Evolutionary conservation across 2,797 vertebrate genomes (phyloP).

Genomic region (Borostomias antarcticus): DNA sequence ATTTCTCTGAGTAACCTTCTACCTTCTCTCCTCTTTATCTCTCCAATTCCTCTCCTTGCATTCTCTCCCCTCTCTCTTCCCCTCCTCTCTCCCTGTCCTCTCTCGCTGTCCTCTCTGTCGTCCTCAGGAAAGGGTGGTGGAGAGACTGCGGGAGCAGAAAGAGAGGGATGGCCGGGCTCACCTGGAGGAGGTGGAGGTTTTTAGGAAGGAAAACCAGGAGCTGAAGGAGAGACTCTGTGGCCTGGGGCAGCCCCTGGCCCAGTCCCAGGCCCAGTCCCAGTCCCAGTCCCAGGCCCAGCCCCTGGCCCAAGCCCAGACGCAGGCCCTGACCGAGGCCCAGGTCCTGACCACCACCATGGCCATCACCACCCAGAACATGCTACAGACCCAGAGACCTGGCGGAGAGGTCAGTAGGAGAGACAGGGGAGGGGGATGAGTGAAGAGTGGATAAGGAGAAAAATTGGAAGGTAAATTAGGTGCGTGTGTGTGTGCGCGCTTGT

Average conservation of each 20-base stretch:
- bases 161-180: conserved; percentile 89
- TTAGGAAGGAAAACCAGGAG: conserved; percentile 93
- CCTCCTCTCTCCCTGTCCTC: background rate
- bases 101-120: too few relatives aligned
- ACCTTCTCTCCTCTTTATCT: too few relatives aligned
- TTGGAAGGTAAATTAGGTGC: too few relatives aligned
- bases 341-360: background rate
- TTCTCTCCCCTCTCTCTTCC: background rate
- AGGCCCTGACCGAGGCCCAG: too few relatives aligned
- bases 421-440: background rate
- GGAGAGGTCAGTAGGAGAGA: conserved; percentile 83
- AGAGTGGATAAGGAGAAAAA: background rate
- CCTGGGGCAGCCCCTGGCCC: conserved; percentile 80
- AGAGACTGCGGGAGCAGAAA: conserved; percentile 90
- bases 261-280: too few relatives aligned
- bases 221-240: conserved; percentile 88
- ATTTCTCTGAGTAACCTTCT: too few relatives aligned
- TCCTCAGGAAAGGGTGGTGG: conserved; percentile 92
- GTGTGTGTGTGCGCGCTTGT: too few relatives aligned
- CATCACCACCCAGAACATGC: conserved; percentile 27
- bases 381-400: conserved; percentile 67
- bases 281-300: too few relatives aligned
- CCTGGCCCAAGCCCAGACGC: too few relatives aligned
- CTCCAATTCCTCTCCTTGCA: background rate
- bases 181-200: conserved; percentile 87